Conservation (phyloP, 2,797 vertebrate species). For the Eidolon dupreanum region DNA sequence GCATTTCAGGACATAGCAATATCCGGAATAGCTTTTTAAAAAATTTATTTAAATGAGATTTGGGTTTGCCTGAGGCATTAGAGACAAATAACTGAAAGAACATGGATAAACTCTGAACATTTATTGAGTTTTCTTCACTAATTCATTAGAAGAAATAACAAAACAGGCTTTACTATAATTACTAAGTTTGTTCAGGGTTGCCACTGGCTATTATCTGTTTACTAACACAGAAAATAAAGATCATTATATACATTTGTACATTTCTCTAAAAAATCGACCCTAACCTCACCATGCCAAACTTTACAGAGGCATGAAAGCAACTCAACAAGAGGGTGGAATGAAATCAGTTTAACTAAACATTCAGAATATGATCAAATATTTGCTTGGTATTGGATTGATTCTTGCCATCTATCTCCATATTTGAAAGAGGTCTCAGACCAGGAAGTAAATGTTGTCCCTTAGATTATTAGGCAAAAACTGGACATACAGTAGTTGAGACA, state of each 20-base stretch:
- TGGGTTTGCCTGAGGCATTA: background rate
- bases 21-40: background rate
- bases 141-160: background rate
- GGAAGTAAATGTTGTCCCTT: background rate
- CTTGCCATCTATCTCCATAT: background rate
- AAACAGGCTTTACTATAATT: background rate
- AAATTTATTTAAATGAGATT: slow-evolving; percentile 37
- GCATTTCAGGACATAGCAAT: background rate
- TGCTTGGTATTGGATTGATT: background rate
- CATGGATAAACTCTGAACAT: background rate
- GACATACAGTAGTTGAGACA: background rate
- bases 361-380: background rate
- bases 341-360: background rate
- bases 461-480: background rate
- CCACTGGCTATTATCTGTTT: background rate
- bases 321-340: background rate
- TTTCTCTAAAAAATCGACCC: background rate
- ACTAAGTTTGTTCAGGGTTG: background rate
- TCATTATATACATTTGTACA: background rate
- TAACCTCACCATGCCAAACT: background rate
- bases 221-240: slow-evolving; percentile 15
- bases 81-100: slow-evolving; percentile 23
- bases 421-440: background rate
- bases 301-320: background rate
- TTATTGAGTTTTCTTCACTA: slow-evolving; percentile 12